A percentile compares a stretch with the other conserved stretches of the same genome.
Evolutionary conservation across 2,888 invertebrate species (phyloP).

Genomic region (Trypoxylon attenuatum): DNA sequence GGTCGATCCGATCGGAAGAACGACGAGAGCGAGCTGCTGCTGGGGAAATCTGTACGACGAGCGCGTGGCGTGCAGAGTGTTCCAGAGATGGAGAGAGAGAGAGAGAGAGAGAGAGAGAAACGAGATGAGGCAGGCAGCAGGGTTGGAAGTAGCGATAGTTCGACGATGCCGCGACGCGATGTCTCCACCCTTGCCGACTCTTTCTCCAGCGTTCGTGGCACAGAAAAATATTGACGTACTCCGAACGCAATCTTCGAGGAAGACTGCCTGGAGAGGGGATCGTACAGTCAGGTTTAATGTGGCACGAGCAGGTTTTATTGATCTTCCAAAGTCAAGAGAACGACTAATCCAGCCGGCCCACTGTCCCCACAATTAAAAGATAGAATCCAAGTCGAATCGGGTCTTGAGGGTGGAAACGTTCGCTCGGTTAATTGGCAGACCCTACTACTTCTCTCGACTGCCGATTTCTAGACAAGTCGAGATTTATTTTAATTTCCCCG

Average conservation of each 20-base stretch:
- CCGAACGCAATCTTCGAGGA: slow-evolving; percentile 45
- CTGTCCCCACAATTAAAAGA: slow-evolving; percentile 53
- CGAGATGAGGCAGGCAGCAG: not conserved
- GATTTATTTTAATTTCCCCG: slow-evolving; percentile 47
- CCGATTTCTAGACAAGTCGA: slow-evolving; percentile 29
- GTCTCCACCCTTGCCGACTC: not conserved
- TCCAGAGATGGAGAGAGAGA: not conserved
- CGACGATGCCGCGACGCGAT: slow-evolving; percentile 2
- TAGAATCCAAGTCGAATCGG: slow-evolving; percentile 28
- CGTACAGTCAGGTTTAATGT: slow-evolving; percentile 32
- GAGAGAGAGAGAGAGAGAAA: not conserved
- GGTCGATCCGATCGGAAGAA: slow-evolving; percentile 6
- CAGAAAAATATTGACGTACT: slow-evolving; percentile 52
- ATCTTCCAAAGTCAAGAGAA: slow-evolving; percentile 46
- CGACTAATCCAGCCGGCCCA: slow-evolving; percentile 44
- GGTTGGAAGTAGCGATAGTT: not conserved
- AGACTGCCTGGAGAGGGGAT: too few relatives aligned
- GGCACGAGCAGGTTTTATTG: slow-evolving; percentile 45
- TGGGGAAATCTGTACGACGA: slow-evolving; percentile 16
- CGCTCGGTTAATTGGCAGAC: slow-evolving; percentile 49
- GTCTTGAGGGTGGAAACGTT: slow-evolving; percentile 16
- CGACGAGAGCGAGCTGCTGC: not conserved
- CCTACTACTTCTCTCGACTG: slow-evolving; percentile 30
- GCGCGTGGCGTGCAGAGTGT: not conserved
- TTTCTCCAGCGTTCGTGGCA: slow-evolving; percentile 14